Evolutionary conservation across 2,113 vertebrate species (phyloP), one percentile per base, ranked within the genome.

Genomic region (Coryphaenoides rupestris): DNA sequence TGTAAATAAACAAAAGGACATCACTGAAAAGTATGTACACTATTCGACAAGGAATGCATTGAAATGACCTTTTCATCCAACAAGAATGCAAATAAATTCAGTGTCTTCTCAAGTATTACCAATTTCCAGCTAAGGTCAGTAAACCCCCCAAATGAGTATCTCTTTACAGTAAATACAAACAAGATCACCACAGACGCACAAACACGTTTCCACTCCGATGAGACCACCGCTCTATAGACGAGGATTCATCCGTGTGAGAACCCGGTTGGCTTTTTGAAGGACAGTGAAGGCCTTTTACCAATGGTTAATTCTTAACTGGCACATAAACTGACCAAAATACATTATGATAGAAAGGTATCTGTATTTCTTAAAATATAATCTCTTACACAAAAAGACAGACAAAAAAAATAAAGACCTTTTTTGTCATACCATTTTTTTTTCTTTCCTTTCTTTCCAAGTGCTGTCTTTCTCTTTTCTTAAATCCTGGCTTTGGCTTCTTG

Each of bases 301-400:
- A 79, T 76, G 72, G 65, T 55, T 67, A 21, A 40, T 63, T 72
- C 72, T 17, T 65, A 62, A 56, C 78, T 73, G 76, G 58, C 21
- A 73, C 45, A 21, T 45, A 55, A 47, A 14, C 28, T 47, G 19
- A 65, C 46, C 40, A 58, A 58, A 50, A 58, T 9, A 19, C 55
- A 53, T 50, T 63, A 52, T 57, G 67, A 64, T 40, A 59, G 72
- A 60, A 59, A 54, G 12, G 13, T 64, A 17, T 62, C 58, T 50
- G 61, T 55, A 71, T 68, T 68, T 77, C 59, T 79, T 82, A 73
- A 84, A 85, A 84, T 72, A 83, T 58, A 21, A 72, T 80, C 55
- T 76, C 47, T 75, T 70, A 69, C 55, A 89, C 83, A 88, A 82
- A 87, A 83, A 86, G 83, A 89, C 65, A 74, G 77, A 82, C 52